Base-by-base conservation (phyloP, 2,888 invertebrate species). In the Nesidiocoris tenuis region DNA sequence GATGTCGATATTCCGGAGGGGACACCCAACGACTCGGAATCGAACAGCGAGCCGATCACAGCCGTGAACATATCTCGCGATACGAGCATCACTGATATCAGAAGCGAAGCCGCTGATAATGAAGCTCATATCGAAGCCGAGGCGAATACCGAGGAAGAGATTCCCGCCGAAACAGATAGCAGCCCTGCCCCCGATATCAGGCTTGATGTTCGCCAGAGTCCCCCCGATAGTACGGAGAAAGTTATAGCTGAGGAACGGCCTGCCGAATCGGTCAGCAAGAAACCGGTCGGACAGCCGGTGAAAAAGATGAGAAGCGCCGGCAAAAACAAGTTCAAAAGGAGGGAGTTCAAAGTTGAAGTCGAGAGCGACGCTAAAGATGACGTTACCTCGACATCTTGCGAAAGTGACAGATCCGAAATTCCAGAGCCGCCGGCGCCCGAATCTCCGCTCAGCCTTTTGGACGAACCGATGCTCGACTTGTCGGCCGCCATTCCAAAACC, bases 21-120 rank as follows among this genome's bases (percentile, higher is more conserved):
- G 17, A 23, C 23, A 16, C 70, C 17, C 2, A 59, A 59, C 12
- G 72, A 65, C 61, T 71, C 75, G 61, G 77, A 77, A 57, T 76
- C 74, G 16, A 76, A 77, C 39, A 67, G 67, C 21, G 77, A 77
- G 63, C 66, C 71, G n/a, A 56, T 72, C 39, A 72, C 82, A 81
- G 76, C 80, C 81, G 17, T 77, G 83, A 66, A 82, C 82, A 71
- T 82, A 82, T 78, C 82, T 82, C 63, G 84, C 82, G 22, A 82
- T 82, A 77, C 61, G 2, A 75, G 74, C n/a, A 19, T 66, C 2
- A 56, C 56, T 1, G 74, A 75, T 66, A 66, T 75, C 5, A 75
- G 25, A 66, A 63, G 24, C 9, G 56, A 64, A 19, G 16, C 55
- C 1, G 16, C 59, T 9, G 61, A 61, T 12, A 9, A 12, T 9